Evolutionary conservation across 2,113 vertebrate species (phyloP).

Genomic region (Lasiurus cinereus): DNA sequence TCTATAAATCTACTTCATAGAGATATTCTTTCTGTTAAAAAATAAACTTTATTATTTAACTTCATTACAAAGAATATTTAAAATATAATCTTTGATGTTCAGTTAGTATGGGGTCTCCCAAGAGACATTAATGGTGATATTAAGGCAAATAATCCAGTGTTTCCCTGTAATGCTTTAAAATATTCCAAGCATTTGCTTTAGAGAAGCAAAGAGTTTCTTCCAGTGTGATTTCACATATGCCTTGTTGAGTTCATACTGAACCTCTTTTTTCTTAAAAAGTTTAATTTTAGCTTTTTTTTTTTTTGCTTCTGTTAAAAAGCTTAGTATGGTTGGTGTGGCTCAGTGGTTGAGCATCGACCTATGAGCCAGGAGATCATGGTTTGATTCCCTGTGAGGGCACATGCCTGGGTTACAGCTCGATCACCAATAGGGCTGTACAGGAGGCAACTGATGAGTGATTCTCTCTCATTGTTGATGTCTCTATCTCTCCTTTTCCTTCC

Average conservation of each 20-base stretch:
- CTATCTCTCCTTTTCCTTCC: too few species aligned
- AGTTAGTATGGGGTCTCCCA: constrained; percentile 45
- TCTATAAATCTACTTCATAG: constrained; percentile 62
- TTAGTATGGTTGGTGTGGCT: background rate
- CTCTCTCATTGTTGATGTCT: too few species aligned
- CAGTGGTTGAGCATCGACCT: too few species aligned
- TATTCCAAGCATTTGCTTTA: constrained; percentile 47
- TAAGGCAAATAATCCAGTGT: constrained; percentile 63
- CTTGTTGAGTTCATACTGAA: constrained; percentile 45
- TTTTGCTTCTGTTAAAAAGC: constrained; percentile 9
- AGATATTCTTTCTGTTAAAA: constrained; percentile 67
- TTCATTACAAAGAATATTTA: constrained; percentile 65
- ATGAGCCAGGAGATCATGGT: too few species aligned
- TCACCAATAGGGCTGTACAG: too few species aligned
- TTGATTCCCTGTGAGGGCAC: too few species aligned
- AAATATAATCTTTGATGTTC: constrained; percentile 69
- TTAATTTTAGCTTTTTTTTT: constrained; percentile 50
- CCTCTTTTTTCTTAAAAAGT: constrained; percentile 40
- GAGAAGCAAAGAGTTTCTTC: constrained; percentile 46
- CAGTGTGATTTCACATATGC: constrained; percentile 27
- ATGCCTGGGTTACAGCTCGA: too few species aligned
- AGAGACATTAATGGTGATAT: constrained; percentile 62
- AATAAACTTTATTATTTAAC: constrained; percentile 69
- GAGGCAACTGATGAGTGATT: too few species aligned
- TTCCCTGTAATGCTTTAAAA: constrained; percentile 55